Conservation (phyloP, 2,113 vertebrate genomes). For the Prionailurus bengalensis region DNA sequence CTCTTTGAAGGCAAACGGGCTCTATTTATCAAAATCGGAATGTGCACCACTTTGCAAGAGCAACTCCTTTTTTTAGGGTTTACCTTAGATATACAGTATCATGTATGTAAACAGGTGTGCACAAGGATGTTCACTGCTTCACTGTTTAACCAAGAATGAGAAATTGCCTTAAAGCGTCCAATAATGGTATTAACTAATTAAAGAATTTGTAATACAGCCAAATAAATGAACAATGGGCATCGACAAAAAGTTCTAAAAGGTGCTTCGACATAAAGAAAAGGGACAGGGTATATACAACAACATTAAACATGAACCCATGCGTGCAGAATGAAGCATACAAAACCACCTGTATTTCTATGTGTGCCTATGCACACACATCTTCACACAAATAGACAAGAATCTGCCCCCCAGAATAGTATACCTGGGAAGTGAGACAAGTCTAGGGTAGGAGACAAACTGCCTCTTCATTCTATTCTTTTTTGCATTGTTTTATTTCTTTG, state of each 20-base stretch:
- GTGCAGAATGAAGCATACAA: not conserved
- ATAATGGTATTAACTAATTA: not conserved
- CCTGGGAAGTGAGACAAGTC: not conserved
- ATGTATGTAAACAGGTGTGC: fast-evolving
- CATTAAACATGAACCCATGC: not conserved
- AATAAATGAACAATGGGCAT: not conserved
- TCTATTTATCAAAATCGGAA: not conserved
- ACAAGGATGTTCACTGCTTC: not conserved
- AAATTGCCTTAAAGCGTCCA: not conserved
- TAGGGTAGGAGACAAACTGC: not conserved
- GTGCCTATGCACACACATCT: not conserved
- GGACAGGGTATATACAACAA: not conserved
- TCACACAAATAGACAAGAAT: not conserved
- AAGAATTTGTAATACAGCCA: not conserved
- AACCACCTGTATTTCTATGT: not conserved
- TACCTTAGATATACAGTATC: not conserved
- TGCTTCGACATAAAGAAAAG: not conserved
- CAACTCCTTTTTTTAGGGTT: not conserved
- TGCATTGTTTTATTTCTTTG: not conserved
- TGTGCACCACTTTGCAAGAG: not conserved
- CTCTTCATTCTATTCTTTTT: not conserved
- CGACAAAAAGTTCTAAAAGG: not conserved
- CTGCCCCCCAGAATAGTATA: not conserved
- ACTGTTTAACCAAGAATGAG: not conserved
- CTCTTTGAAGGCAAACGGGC: not conserved